Conservation (phyloP, 2,113 vertebrate genomes). For the Cepphus grylle region DNA sequence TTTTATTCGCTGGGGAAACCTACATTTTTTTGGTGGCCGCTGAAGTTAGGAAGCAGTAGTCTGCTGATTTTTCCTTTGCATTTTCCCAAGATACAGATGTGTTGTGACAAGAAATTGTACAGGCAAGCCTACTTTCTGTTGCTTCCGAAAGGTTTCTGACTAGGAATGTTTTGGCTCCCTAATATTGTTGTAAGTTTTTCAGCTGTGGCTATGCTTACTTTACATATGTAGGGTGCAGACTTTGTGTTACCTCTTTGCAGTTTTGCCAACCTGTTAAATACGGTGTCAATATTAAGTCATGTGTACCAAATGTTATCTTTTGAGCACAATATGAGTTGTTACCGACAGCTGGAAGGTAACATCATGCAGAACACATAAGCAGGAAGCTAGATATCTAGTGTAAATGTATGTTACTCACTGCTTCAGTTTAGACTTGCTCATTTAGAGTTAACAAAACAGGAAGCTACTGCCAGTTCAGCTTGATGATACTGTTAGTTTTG, state of each 20-base stretch:
- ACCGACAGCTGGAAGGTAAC: neutral
- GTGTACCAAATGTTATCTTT: neutral
- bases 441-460: neutral
- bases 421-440: neutral
- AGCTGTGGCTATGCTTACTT: fast-evolving
- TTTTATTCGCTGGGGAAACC: neutral
- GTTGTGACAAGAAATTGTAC: too few species aligned
- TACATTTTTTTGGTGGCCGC: fast-evolving
- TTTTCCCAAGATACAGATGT: neutral
- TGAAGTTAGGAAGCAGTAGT: neutral
- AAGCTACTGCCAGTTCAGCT: neutral
- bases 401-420: neutral
- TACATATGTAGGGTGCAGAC: neutral
- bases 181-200: fast-evolving
- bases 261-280: neutral
- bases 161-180: neutral
- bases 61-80: neutral
- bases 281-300: fast-evolving
- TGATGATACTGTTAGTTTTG: neutral
- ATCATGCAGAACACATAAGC: neutral
- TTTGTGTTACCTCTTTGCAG: neutral
- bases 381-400: neutral
- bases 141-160: neutral
- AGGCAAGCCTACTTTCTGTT: neutral
- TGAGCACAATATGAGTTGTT: fast-evolving